A percentile compares a stretch with the other conserved stretches of the same genome.
These are phyloP conservation scores for Acleris sparsana DNA, from an alignment of 2,888 invertebrate genomes.

Conservation along the genomic window DNA sequence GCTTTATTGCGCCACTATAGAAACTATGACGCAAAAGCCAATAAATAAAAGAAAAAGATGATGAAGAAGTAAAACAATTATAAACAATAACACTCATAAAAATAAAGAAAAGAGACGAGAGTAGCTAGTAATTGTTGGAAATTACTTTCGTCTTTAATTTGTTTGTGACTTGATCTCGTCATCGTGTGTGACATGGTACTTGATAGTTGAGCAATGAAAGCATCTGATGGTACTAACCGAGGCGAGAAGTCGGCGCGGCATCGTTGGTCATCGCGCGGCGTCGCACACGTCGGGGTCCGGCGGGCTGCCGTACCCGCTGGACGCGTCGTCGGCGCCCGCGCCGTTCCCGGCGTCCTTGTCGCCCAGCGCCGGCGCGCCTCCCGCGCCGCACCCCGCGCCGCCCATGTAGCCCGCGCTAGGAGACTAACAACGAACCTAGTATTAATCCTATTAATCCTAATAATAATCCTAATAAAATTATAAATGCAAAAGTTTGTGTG, in stretches of 20 bases:
- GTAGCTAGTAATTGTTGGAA: no score
- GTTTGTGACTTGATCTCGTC: no score
- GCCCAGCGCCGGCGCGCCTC: constrained; percentile 57
- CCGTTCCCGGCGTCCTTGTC: constrained; percentile 72
- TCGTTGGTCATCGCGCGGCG: constrained; percentile 78
- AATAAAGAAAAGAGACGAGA: no score
- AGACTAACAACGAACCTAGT: constrained; percentile 53
- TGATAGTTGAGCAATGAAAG: no score
- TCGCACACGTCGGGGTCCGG: constrained; percentile 87
- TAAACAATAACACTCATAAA: no score
- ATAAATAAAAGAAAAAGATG: no score
- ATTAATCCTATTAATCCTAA: neutral
- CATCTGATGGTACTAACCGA: constrained; percentile 56
- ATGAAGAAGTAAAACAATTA: no score
- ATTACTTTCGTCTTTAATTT: no score
- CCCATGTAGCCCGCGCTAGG: constrained; percentile 73
- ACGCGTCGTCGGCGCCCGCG: constrained; percentile 86
- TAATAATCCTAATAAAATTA: neutral
- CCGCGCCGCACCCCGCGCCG: constrained; percentile 56
- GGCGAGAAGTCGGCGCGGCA: constrained; percentile 77
- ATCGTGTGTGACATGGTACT: no score
- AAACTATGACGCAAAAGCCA: no score
- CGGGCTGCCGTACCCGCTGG: constrained; percentile 91
- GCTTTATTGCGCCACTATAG: no score
- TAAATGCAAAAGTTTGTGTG: no score